Evolutionary conservation across 2,888 invertebrate genomes (phyloP).

Genomic region (Drosophila infuscata): DNA sequence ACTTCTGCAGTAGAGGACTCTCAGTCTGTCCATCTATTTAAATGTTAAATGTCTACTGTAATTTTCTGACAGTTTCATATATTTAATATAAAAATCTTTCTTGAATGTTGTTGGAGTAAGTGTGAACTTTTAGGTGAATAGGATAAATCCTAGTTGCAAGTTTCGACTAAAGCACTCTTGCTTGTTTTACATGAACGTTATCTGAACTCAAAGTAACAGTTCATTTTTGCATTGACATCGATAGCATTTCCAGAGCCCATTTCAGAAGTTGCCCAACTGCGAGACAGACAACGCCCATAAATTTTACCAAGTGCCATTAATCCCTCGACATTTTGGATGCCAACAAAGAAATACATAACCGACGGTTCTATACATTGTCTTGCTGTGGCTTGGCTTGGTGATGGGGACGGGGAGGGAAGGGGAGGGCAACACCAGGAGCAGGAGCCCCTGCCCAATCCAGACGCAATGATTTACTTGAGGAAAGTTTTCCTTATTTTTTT

Average conservation of each 20-base stretch:
- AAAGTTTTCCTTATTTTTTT: conserved; percentile 39
- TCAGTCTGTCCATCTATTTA: background rate
- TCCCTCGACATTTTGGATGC: conserved; percentile 71
- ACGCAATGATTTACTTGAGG: conserved; percentile 69
- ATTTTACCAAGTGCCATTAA: conserved; percentile 72
- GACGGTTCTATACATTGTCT: conserved; percentile 32
- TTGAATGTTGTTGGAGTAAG: background rate
- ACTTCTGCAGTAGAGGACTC: background rate
- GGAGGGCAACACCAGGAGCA: background rate
- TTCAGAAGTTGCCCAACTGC: conserved; percentile 16
- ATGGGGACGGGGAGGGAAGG: background rate
- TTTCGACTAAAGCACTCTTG: background rate
- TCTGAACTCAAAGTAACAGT: background rate
- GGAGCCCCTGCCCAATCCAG: background rate
- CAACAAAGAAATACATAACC: conserved; percentile 35
- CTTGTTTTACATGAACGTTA: background rate
- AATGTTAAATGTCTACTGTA: background rate
- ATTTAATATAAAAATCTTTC: background rate
- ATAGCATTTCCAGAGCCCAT: conserved; percentile 20
- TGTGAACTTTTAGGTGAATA: background rate
- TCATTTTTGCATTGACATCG: conserved; percentile 37
- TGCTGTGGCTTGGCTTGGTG: background rate
- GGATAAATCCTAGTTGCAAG: background rate
- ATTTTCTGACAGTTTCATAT: background rate
- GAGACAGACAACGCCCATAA: conserved; percentile 59